Percentiles rank a stretch among this genome's conserved stretches.
phyloP scores from a whole-genome alignment of 2,888 invertebrate species.

The Drosophila robusta region DNA sequence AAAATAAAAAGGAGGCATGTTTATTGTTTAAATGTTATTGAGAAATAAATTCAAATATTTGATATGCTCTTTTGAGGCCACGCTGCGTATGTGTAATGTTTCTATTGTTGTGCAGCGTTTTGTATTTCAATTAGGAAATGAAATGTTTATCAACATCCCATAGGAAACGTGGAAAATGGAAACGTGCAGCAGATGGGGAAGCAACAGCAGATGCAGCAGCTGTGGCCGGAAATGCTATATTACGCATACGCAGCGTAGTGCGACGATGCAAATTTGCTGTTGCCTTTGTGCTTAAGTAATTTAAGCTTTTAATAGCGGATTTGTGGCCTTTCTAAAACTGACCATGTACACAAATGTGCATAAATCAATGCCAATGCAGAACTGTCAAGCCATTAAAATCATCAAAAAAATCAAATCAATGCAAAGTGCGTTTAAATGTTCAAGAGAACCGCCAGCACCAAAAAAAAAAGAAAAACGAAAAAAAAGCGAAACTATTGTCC shows the following conservation, averaged over 20 bases:
- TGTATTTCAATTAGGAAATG: constrained; percentile 46
- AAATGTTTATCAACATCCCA: constrained; percentile 41
- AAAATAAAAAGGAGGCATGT: no score
- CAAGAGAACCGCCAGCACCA: constrained; percentile 19
- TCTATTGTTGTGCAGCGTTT: constrained; percentile 18
- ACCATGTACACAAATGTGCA: constrained; percentile 31
- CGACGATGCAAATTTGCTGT: constrained; percentile 18
- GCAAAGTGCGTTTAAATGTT: constrained; percentile 73
- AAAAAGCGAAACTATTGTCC: constrained; percentile 61
- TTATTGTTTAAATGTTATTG: no score
- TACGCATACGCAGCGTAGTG: constrained; percentile 68
- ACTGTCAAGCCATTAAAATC: constrained; percentile 69
- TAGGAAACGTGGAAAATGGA: constrained; percentile 22
- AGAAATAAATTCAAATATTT: no score
- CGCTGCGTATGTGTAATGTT: constrained; percentile 28
- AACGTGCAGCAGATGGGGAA: constrained; percentile 26
- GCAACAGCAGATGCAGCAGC: background rate
- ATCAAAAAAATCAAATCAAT: constrained; percentile 21
- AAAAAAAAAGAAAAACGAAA: constrained; percentile 2
- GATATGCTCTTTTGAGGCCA: background rate
- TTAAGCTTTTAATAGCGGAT: constrained; percentile 19
- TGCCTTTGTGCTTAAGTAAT: constrained; percentile 44
- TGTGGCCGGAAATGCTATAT: constrained; percentile 51
- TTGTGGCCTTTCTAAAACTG: constrained; percentile 54
- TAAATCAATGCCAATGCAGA: constrained; percentile 67